These are phyloP conservation scores for Alcis repandata DNA, from an alignment of 2,888 invertebrate species.

Conservation along the genomic window DNA sequence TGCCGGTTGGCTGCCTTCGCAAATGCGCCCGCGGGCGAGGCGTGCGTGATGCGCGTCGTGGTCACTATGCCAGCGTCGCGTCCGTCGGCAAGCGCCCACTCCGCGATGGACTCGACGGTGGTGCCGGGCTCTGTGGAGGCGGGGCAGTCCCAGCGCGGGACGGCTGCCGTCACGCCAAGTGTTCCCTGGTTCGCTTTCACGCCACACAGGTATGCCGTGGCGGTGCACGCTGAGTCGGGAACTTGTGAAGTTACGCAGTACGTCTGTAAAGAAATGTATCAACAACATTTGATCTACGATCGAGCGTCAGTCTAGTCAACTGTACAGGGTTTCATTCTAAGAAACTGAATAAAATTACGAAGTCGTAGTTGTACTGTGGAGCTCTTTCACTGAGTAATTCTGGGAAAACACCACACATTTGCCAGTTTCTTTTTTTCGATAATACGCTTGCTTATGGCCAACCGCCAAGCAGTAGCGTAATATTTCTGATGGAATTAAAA, in stretches of 20 bases:
- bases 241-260: conserved; percentile 88
- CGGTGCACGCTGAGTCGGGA: conserved; percentile 90
- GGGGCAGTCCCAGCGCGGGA: conserved; percentile 86
- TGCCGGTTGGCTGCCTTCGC: conserved; percentile 89
- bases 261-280: conserved; percentile 64
- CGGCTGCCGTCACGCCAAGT: conserved; percentile 88
- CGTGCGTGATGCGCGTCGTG: conserved; percentile 92
- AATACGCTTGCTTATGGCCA: too few relatives aligned
- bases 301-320: too few relatives aligned
- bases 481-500: too few relatives aligned
- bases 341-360: too few relatives aligned
- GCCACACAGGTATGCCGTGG: conserved; percentile 89
- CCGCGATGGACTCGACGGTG: conserved; percentile 22
- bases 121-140: conserved; percentile 73
- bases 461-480: too few relatives aligned
- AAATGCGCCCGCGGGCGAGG: conserved; percentile 90
- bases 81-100: conserved; percentile 32
- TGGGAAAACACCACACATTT: too few relatives aligned
- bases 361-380: too few relatives aligned
- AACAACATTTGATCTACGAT: too few relatives aligned
- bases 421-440: too few relatives aligned
- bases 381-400: too few relatives aligned
- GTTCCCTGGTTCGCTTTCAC: conserved; percentile 88
- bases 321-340: too few relatives aligned
- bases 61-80: conserved; percentile 82